Percentiles rank a stretch among this genome's conserved stretches.
Evolutionary conservation across 2,797 vertebrate species (phyloP).

Genomic region (Cyclura pinguis): DNA sequence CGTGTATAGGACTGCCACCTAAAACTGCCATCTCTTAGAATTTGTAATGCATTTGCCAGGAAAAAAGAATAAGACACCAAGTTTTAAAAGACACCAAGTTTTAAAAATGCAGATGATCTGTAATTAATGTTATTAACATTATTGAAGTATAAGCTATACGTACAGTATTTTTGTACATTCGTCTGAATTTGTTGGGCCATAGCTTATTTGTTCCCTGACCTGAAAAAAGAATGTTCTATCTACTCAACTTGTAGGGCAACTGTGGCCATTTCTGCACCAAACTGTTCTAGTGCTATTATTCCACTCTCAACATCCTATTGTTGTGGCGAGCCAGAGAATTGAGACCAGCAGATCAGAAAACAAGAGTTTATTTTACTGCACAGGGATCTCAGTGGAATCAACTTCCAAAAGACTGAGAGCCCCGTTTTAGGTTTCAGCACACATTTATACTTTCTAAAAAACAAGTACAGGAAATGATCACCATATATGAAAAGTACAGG

Average conservation of each 20-base stretch:
- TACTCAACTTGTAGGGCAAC: not conserved
- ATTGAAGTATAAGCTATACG: slow-evolving; percentile 23
- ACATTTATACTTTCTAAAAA: too few species aligned
- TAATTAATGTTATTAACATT: slow-evolving; percentile 29
- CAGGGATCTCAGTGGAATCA: too few species aligned
- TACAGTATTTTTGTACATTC: not conserved
- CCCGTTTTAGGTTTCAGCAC: too few species aligned
- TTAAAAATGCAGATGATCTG: not conserved
- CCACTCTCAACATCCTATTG: too few species aligned
- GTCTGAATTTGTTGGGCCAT: not conserved
- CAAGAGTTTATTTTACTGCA: too few species aligned
- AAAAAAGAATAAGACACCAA: not conserved
- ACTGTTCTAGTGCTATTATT: too few species aligned
- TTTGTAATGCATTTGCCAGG: not conserved
- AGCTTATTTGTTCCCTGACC: not conserved
- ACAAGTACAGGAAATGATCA: too few species aligned
- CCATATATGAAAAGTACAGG: too few species aligned
- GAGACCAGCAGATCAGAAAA: too few species aligned
- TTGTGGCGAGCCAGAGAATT: too few species aligned
- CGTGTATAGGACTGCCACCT: not conserved
- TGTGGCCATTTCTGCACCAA: too few species aligned
- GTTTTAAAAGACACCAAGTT: not conserved
- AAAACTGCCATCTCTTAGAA: not conserved
- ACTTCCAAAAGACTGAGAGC: too few species aligned
- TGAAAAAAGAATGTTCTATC: not conserved